Evolutionary conservation across 2,113 vertebrate species (phyloP).

Genomic region (Mystacornis crossleyi): DNA sequence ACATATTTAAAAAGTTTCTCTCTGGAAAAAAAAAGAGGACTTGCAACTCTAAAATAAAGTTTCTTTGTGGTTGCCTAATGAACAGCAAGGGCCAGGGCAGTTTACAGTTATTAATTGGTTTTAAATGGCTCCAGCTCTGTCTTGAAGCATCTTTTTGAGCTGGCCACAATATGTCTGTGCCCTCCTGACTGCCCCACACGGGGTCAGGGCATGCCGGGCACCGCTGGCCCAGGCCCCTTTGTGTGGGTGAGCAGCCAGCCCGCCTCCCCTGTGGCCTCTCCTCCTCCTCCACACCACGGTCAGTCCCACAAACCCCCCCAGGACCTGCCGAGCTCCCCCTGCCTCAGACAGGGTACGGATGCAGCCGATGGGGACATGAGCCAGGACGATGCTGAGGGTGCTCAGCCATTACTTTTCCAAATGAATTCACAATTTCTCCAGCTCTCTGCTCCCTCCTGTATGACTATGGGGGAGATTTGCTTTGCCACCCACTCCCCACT

Average conservation of each 20-base stretch:
- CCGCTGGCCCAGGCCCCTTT: neutral
- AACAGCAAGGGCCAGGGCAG: constrained; percentile 28
- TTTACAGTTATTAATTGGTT: constrained; percentile 69
- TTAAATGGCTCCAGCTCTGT: constrained; percentile 40
- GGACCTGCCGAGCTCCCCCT: accelerated
- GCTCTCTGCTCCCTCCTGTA: neutral
- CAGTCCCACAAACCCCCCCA: neutral
- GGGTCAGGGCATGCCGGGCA: neutral
- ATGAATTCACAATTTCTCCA: neutral
- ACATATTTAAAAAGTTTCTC: constrained; percentile 69
- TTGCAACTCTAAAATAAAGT: constrained; percentile 69
- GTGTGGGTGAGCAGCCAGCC: neutral
- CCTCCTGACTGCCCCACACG: neutral
- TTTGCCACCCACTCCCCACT: neutral
- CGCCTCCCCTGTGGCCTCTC: neutral
- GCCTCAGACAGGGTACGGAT: neutral
- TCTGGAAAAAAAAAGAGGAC: neutral
- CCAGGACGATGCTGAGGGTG: neutral
- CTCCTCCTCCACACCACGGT: neutral
- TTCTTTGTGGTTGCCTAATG: constrained; percentile 66
- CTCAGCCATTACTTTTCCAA: neutral
- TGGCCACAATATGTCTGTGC: constrained; percentile 4
- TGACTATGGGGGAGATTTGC: neutral
- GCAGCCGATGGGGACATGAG: accelerated
- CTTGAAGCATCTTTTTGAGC: constrained; percentile 38